A percentile compares a stretch with the other conserved stretches of the same genome.
Evolutionary conservation across 2,113 vertebrate genomes (phyloP).

Genomic region (Anthoscopus minutus): DNA sequence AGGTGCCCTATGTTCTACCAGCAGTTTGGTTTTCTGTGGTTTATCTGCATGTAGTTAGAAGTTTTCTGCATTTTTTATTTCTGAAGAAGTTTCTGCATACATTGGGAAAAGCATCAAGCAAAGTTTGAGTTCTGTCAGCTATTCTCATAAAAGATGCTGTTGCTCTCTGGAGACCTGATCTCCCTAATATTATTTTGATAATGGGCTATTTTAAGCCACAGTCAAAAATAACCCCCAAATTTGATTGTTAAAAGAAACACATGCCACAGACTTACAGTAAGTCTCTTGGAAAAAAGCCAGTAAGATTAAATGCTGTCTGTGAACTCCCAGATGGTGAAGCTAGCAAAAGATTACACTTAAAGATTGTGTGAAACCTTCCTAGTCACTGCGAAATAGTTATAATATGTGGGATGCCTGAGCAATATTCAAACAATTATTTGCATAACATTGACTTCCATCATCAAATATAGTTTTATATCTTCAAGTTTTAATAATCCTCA

Average conservation of each 20-base stretch:
- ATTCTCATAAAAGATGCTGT: neutral
- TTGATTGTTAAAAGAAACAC: neutral
- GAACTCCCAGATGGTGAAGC: conserved; percentile 21
- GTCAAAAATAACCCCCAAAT: neutral
- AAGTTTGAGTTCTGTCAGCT: neutral
- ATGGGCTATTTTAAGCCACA: neutral
- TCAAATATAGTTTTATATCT: neutral
- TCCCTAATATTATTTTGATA: neutral
- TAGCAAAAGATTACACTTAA: neutral
- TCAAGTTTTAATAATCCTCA: neutral
- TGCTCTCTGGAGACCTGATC: neutral
- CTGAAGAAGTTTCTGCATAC: neutral
- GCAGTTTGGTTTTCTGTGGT: neutral
- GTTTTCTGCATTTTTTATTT: neutral
- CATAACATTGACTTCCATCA: neutral
- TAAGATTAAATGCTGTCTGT: neutral
- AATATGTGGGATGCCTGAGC: neutral
- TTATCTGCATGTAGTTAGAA: neutral
- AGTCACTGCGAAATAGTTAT: neutral
- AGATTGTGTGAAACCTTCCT: neutral
- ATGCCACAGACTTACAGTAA: neutral
- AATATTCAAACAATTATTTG: conserved; percentile 23
- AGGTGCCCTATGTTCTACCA: neutral
- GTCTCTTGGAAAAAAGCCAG: conserved; percentile 33
- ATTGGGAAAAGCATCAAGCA: neutral